Percentiles rank a stretch among this genome's conserved stretches.
Evolutionary conservation across 2,888 invertebrate genomes (phyloP).

Genomic region (Diogma glabrata): DNA sequence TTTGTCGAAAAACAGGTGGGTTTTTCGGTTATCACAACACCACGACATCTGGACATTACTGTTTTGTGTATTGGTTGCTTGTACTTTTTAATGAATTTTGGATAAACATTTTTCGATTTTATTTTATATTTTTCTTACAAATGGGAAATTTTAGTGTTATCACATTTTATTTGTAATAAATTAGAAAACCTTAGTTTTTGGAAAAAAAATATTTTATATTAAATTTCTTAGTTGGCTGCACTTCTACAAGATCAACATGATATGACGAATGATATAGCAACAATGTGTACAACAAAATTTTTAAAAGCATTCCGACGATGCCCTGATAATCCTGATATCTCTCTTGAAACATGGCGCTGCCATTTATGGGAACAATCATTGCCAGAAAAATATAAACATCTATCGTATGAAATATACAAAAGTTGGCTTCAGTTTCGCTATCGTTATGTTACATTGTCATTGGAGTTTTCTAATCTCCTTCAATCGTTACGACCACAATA

Average conservation of each 20-base stretch:
- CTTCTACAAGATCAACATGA: slow-evolving; percentile 47
- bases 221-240: slow-evolving; percentile 28
- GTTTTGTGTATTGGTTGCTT: too few species aligned
- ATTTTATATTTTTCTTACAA: too few species aligned
- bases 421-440: slow-evolving; percentile 73
- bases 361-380: slow-evolving; percentile 68
- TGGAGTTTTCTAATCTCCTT: slow-evolving; percentile 58
- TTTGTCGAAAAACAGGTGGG: too few species aligned
- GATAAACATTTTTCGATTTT: too few species aligned
- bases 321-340: slow-evolving; percentile 63
- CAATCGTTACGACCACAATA: slow-evolving; percentile 59
- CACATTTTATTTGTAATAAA: too few species aligned
- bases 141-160: too few species aligned
- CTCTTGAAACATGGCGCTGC: slow-evolving; percentile 65
- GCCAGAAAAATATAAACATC: slow-evolving; percentile 57
- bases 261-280: slow-evolving; percentile 50
- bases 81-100: too few species aligned
- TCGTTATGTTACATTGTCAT: slow-evolving; percentile 55
- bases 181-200: slow-evolving; percentile 1
- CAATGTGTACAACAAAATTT: slow-evolving; percentile 53
- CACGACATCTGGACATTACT: too few species aligned
- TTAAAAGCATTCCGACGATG: slow-evolving; percentile 66
- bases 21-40: too few species aligned
- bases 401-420: slow-evolving; percentile 61
- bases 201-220: background rate